A percentile compares a stretch with the other conserved stretches of the same genome.
phyloP scores from a whole-genome alignment of 2,888 invertebrate species.

The Lochmaea capreae region DNA sequence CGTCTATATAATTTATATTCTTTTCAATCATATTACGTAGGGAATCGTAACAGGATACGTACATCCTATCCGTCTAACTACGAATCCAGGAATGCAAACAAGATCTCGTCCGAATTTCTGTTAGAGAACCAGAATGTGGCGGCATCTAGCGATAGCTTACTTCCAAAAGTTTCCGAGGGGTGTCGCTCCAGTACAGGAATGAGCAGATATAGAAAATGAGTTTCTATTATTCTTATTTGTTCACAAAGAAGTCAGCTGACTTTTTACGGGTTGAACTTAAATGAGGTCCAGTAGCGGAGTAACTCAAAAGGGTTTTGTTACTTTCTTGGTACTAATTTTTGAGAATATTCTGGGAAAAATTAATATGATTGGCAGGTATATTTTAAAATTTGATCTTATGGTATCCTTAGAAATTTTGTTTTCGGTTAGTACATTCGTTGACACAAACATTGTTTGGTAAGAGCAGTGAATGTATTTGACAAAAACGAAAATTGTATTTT shows the following conservation, averaged over 20 bases:
- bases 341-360: no score
- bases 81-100: conserved; percentile 38
- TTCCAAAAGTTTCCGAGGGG: conserved; percentile 60
- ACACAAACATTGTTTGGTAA: no score
- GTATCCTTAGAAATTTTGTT: no score
- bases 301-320: not conserved
- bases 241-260: not conserved
- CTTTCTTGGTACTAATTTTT: not conserved
- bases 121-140: conserved; percentile 54
- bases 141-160: conserved; percentile 60
- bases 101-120: conserved; percentile 49
- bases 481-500: no score
- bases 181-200: conserved; percentile 57
- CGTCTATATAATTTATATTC: not conserved
- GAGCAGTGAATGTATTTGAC: no score
- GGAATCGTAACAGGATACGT: not conserved
- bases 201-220: conserved; percentile 30
- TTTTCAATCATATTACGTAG: not conserved
- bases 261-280: not conserved
- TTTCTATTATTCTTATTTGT: conserved; percentile 8
- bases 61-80: conserved; percentile 17
- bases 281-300: no score
- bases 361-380: not conserved
- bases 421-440: no score
- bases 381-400: no score